Conservation (phyloP, 2,113 vertebrate species). For the Mobula birostris region DNA sequence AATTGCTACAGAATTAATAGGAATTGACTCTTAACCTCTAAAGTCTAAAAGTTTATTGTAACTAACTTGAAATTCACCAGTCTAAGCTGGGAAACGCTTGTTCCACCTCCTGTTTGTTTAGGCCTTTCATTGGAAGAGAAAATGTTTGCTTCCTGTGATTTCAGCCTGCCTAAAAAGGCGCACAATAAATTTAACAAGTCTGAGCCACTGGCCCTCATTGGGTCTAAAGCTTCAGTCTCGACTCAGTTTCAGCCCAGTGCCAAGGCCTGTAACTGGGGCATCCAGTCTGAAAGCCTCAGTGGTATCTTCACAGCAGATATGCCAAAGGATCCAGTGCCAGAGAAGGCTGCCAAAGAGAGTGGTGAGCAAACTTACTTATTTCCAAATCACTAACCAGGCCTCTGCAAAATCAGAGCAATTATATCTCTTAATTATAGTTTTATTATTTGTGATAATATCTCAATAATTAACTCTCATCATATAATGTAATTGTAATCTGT, state of each 20-base stretch:
- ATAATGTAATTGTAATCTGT: neutral
- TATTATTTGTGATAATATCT: neutral
- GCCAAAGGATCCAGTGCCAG: constrained; percentile 61
- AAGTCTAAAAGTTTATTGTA: neutral
- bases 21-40: neutral
- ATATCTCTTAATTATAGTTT: neutral
- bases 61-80: neutral
- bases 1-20: neutral
- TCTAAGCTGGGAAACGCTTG: constrained; percentile 44
- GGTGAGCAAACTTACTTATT: constrained; percentile 64
- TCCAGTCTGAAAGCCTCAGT: constrained; percentile 60
- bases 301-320: constrained; percentile 59
- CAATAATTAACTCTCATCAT: neutral
- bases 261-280: constrained; percentile 64
- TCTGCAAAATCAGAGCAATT: constrained; percentile 6
- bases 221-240: constrained; percentile 58
- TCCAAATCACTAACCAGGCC: neutral
- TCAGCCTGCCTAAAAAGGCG: constrained; percentile 68
- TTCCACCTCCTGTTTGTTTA: constrained; percentile 70
- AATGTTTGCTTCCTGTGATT: constrained; percentile 72
- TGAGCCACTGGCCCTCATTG: constrained; percentile 55
- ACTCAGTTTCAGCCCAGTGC: constrained; percentile 65
- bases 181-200: constrained; percentile 68
- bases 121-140: constrained; percentile 87
- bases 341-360: constrained; percentile 63